Base-by-base conservation (phyloP, 2,113 vertebrate genomes). In the Hylia prasina region DNA sequence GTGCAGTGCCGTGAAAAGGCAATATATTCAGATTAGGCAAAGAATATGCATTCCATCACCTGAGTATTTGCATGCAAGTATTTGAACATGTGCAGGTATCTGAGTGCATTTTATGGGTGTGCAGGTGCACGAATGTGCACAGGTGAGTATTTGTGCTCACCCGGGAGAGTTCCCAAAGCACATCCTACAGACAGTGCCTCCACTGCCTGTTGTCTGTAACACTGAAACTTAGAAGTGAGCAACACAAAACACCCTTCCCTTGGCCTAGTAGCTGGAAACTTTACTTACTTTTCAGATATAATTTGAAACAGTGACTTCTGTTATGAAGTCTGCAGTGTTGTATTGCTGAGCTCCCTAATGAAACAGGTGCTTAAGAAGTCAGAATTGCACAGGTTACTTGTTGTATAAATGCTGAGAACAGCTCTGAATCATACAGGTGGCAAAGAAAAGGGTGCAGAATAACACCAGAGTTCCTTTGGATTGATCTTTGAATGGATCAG, bases 351-450 rank as follows among this genome's bases (percentile, higher is more conserved):
- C 31, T 68, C 61, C 22, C 47, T 94, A 96, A 95, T 84, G 92
- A 88, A 93, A 94, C 33, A 85, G 61, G 82, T 95, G 69, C 92
- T 95, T 92, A 92, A 93, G 79, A 78, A 90, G 18, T 70, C 88
- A 81, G 94, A 93, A 78, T 92, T 64, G 79, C 94, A 96, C 93
- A 89, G 72, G 80, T 92, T 96, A 84, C 93, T 75, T 60, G 13
- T 16, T 64, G 79, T 45, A 35, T 92, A 89, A 93, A 71, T 90
- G 88, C 57, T 75, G 72, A 81, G 90, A 68, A 40, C 33, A 77
- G 71, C 89, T 57, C 87, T 86, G 80, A 47, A 27, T 80, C 92
- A 63, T 90, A 73, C 0, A 4, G 79, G 66, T 51, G 3, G 63
- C 66, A 78, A 91, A 93, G 71, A 80, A 96, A 80, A 86, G 89